A percentile compares a stretch with the other conserved stretches of the same genome.
Conservation (phyloP, 2,113 vertebrate genomes). For the Peromyscus californicus region DNA sequence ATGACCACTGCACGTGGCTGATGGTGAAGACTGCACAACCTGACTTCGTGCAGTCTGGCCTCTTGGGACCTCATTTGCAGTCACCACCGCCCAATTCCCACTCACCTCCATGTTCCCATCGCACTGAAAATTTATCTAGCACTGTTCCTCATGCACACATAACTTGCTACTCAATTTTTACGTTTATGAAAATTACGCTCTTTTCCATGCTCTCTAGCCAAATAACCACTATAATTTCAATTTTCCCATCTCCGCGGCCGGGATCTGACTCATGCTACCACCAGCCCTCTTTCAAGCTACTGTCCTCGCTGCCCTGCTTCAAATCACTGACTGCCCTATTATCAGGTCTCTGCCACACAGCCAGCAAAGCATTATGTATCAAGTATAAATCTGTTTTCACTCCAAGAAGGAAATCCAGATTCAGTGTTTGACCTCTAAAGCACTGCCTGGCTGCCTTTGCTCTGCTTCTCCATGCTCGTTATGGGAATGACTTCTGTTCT, state of each 20-base stretch:
- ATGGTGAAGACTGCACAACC: too few species aligned
- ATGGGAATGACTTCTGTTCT: neutral
- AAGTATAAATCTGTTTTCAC: neutral
- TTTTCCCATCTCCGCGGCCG: neutral
- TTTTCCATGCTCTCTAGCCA: neutral
- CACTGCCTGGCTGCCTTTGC: neutral
- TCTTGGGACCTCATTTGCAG: neutral
- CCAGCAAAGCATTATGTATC: neutral
- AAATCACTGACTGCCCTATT: rapidly evolving
- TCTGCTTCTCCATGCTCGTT: neutral
- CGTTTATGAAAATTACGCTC: neutral
- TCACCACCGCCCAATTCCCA: too few species aligned
- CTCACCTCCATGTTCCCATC: neutral
- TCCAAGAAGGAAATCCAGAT: neutral
- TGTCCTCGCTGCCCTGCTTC: neutral
- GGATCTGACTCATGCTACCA: neutral
- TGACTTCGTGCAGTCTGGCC: too few species aligned
- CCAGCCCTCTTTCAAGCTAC: neutral
- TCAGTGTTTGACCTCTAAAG: neutral
- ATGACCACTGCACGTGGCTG: neutral
- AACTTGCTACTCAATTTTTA: neutral
- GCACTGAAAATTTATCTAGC: neutral
- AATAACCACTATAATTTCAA: neutral
- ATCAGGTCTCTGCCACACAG: neutral
- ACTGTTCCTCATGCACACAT: neutral